A percentile compares a stretch with the other conserved stretches of the same genome.
Conservation (phyloP, 2,113 vertebrate genomes). For the Numenius arquata region DNA sequence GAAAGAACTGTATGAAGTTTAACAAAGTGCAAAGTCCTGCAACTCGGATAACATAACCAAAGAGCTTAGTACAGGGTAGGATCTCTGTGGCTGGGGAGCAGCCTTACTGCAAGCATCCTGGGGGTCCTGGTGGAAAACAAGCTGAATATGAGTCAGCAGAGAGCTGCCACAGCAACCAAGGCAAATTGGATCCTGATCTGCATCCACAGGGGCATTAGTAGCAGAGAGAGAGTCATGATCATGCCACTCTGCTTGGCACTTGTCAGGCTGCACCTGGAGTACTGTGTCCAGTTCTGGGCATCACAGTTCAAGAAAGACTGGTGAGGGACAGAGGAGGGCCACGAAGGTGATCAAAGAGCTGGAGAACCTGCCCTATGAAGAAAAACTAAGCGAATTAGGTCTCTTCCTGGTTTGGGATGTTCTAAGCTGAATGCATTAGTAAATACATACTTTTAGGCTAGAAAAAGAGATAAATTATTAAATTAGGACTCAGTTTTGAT, state of each 20-base stretch:
- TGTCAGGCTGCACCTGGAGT: not conserved
- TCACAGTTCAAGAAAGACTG: not conserved
- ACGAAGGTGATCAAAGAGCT: not conserved
- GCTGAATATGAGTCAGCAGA: not conserved
- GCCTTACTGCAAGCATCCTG: not conserved
- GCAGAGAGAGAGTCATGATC: accelerated
- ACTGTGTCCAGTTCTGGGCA: not conserved
- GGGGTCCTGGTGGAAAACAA: no score
- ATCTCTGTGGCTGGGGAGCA: not conserved
- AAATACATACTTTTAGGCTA: not conserved
- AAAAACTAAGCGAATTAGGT: not conserved
- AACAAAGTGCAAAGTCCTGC: not conserved
- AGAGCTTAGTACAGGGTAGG: not conserved
- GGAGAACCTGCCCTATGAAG: not conserved
- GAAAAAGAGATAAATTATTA: not conserved
- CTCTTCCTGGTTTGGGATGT: not conserved
- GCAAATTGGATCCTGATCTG: not conserved
- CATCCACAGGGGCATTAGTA: not conserved
- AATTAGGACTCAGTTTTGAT: not conserved
- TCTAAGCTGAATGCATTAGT: not conserved
- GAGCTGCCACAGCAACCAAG: not conserved
- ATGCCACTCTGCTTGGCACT: not conserved
- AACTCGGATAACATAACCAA: not conserved
- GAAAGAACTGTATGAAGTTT: not conserved
- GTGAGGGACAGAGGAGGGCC: not conserved